Evolutionary conservation across 2,113 vertebrate species (phyloP).

Genomic region (Phodopus roborovskii): DNA sequence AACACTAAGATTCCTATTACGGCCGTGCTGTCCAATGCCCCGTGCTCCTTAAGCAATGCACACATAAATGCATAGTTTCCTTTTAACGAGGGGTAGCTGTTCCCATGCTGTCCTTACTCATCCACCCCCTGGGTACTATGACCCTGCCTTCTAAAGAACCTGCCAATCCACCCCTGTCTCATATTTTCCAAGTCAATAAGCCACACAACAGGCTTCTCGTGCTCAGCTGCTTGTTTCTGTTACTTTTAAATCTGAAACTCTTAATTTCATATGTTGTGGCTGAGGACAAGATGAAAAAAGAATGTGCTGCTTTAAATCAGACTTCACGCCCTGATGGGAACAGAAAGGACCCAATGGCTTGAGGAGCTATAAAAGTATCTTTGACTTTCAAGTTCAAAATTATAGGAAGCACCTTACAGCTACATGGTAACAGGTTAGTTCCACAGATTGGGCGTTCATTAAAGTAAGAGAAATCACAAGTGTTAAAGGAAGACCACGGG

Average conservation of each 20-base stretch:
- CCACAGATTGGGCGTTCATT: not conserved
- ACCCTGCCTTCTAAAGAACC: not conserved
- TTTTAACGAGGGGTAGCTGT: not conserved
- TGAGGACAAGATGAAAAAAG: slow-evolving; percentile 2
- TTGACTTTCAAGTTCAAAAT: slow-evolving; percentile 60
- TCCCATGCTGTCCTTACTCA: not conserved
- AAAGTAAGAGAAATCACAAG: slow-evolving; percentile 28
- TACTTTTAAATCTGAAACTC: slow-evolving; percentile 66
- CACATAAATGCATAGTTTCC: not conserved
- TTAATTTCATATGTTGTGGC: slow-evolving; percentile 52
- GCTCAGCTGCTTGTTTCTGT: slow-evolving; percentile 49
- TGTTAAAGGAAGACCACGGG: not conserved
- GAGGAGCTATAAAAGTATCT: slow-evolving; percentile 44
- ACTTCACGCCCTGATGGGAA: slow-evolving; percentile 67
- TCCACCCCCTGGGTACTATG: not conserved
- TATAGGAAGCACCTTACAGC: not conserved
- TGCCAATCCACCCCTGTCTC: not conserved
- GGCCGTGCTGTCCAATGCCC: not conserved
- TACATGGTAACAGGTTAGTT: not conserved
- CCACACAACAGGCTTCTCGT: slow-evolving; percentile 19
- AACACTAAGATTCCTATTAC: not conserved
- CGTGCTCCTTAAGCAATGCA: not conserved
- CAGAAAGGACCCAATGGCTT: slow-evolving; percentile 59
- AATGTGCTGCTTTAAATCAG: slow-evolving; percentile 11
- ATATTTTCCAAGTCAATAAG: not conserved